Percentiles rank a stretch among this genome's conserved stretches.
phyloP scores from a whole-genome alignment of 2,797 vertebrate genomes.

The Peromyscus melanophrys region DNA sequence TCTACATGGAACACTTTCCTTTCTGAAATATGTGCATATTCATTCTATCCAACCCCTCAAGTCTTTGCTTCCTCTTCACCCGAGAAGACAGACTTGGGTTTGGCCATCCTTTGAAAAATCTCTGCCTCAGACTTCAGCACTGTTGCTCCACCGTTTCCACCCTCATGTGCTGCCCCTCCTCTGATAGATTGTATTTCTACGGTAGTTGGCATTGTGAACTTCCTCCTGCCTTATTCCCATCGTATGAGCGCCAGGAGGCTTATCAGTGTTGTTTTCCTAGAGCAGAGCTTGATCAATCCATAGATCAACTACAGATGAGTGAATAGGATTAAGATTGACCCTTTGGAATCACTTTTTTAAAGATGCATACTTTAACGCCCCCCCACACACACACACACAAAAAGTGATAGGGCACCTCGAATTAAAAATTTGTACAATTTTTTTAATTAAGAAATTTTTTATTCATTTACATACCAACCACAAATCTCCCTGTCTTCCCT shows the following conservation, averaged over 20 bases:
- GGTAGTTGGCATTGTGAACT: not conserved
- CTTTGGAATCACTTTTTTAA: too few species aligned
- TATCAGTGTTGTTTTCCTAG: not conserved
- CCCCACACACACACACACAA: too few species aligned
- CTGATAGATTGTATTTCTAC: not conserved
- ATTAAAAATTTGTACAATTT: not conserved
- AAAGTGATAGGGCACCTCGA: not conserved
- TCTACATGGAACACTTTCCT: not conserved
- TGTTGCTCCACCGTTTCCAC: not conserved
- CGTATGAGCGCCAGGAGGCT: not conserved
- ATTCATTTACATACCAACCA: too few species aligned
- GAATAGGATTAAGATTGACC: too few species aligned
- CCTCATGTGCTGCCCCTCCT: not conserved
- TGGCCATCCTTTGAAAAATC: not conserved
- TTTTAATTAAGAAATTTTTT: too few species aligned
- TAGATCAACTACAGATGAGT: conserved; percentile 2
- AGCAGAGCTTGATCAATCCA: not conserved
- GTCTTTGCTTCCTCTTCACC: not conserved
- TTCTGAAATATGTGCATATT: not conserved
- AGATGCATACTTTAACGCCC: conserved; percentile 4
- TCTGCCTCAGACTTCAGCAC: not conserved
- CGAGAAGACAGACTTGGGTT: not conserved
- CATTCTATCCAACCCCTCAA: not conserved
- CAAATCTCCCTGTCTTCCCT: too few species aligned
- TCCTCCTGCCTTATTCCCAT: not conserved